phyloP scores from a whole-genome alignment of 2,113 vertebrate species.

The Passer montanus region DNA sequence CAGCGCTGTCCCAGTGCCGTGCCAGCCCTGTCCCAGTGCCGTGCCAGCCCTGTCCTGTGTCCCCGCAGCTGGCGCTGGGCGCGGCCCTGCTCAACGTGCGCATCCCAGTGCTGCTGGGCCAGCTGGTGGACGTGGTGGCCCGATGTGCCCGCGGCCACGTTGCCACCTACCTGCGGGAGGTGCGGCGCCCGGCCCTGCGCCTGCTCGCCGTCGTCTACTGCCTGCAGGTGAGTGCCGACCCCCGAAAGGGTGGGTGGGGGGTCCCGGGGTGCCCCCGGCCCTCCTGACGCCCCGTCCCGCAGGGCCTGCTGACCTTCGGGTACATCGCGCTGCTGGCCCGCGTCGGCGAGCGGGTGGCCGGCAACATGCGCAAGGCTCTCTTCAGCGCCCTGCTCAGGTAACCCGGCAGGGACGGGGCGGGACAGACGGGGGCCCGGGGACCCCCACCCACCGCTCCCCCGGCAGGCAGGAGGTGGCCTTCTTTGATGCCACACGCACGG shows the following conservation, averaged over 20 bases:
- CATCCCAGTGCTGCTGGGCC: conserved; percentile 89
- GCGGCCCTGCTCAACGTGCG: conserved; percentile 87
- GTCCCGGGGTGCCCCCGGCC: rapidly evolving
- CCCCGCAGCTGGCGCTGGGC: conserved; percentile 84
- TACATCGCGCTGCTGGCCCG: conserved; percentile 89
- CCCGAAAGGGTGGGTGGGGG: rapidly evolving
- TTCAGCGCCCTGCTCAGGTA: conserved; percentile 81
- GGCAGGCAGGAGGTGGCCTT: conserved; percentile 91
- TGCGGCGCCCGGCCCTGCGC: conserved; percentile 78
- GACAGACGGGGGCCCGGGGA: rapidly evolving
- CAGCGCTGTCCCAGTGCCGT: no score
- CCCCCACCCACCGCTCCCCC: background rate
- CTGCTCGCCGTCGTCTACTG: conserved; percentile 83
- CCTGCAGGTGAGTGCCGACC: conserved; percentile 78
- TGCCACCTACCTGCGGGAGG: conserved; percentile 77
- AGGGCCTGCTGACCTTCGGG: conserved; percentile 90
- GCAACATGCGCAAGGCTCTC: conserved; percentile 87
- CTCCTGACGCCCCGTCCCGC: background rate
- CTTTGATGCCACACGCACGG: conserved; percentile 90
- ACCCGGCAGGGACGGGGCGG: rapidly evolving
- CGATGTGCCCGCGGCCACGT: conserved; percentile 75
- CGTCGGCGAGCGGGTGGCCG: conserved; percentile 87
- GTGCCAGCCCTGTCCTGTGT: background rate
- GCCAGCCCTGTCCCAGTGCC: no score
- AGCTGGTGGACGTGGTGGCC: conserved; percentile 90